These are phyloP conservation scores for Microcebus lehilahytsara DNA, from an alignment of 2,113 vertebrate species.

Conservation along the genomic window DNA sequence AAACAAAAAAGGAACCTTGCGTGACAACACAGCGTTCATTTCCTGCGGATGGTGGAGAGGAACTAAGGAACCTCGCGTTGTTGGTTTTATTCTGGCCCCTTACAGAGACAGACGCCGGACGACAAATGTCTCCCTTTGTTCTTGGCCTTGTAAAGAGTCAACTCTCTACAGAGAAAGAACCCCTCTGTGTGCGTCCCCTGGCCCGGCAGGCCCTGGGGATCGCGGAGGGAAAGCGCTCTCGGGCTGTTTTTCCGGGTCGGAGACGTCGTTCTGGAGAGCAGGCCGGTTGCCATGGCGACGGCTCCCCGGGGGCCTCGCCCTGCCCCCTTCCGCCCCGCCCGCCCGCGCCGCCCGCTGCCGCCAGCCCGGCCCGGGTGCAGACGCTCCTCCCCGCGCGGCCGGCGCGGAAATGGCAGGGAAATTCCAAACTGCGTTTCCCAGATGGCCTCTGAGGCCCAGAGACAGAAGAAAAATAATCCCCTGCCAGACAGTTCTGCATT, in stretches of 20 bases:
- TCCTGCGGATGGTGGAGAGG: slow-evolving; percentile 44
- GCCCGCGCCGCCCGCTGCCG: background rate
- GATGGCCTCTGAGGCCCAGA: slow-evolving; percentile 24
- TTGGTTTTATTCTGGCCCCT: slow-evolving; percentile 24
- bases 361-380: background rate
- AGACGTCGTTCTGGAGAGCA: slow-evolving; percentile 61
- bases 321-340: background rate
- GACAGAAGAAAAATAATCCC: background rate
- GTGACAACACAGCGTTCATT: slow-evolving; percentile 29
- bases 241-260: slow-evolving; percentile 49
- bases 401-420: background rate
- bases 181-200: slow-evolving; percentile 11
- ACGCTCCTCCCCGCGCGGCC: background rate
- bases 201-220: background rate
- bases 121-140: slow-evolving; percentile 56
- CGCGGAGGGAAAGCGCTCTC: slow-evolving; percentile 4
- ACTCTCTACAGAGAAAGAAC: slow-evolving; percentile 34
- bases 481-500: background rate
- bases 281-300: slow-evolving; percentile 73
- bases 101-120: background rate
- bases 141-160: slow-evolving; percentile 7
- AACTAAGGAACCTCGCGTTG: slow-evolving; percentile 26
- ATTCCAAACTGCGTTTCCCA: background rate
- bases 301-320: slow-evolving; percentile 54
- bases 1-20: slow-evolving; percentile 12